Conservation (phyloP, 2,888 invertebrate genomes). For the Tipula vernalis region DNA sequence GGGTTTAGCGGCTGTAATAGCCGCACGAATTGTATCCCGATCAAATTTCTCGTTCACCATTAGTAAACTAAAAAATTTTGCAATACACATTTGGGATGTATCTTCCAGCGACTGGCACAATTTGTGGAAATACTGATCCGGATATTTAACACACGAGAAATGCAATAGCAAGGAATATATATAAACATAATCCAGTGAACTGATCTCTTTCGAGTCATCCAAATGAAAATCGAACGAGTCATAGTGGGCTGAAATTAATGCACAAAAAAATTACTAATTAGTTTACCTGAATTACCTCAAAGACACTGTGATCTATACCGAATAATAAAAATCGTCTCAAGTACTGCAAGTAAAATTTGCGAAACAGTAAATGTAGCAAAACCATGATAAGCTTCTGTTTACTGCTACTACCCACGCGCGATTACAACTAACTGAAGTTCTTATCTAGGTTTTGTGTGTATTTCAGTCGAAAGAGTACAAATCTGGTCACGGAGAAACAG, state of each 20-base stretch:
- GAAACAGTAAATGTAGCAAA: neutral
- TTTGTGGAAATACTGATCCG: conserved; percentile 26
- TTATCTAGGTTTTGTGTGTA: neutral
- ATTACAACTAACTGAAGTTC: neutral
- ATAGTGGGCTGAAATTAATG: conserved; percentile 23
- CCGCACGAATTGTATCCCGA: conserved; percentile 22
- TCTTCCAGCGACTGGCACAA: conserved; percentile 27
- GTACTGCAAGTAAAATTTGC: neutral
- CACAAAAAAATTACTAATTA: neutral
- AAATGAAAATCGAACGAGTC: conserved; percentile 23
- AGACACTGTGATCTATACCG: neutral
- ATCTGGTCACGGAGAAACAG: neutral
- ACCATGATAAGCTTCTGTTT: neutral
- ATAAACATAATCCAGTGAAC: conserved; percentile 26
- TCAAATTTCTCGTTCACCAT: conserved; percentile 21
- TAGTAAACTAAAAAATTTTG: conserved; percentile 25
- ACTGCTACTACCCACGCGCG: neutral
- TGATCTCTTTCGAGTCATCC: conserved; percentile 22
- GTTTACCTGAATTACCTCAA: neutral
- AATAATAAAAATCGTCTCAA: neutral
- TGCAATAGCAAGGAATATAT: conserved; percentile 30
- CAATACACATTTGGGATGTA: conserved; percentile 24
- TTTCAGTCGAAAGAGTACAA: neutral
- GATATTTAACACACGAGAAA: conserved; percentile 28
- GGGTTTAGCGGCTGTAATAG: conserved; percentile 20